Percentiles rank a stretch among this genome's conserved stretches.
Conservation (phyloP, 2,888 invertebrate genomes). For the Machimus rusticus region DNA sequence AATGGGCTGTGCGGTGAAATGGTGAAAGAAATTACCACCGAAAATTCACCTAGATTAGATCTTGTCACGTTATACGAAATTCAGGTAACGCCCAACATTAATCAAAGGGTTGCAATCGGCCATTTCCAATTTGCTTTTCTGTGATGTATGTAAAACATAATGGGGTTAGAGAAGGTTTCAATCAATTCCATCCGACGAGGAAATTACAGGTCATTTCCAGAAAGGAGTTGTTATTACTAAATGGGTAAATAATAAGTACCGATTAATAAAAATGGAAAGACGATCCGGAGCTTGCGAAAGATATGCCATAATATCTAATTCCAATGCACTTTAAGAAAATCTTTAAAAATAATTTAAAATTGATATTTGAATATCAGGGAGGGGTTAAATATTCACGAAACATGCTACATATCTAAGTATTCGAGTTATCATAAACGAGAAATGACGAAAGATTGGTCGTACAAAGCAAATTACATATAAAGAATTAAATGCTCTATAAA, state of each 20-base stretch:
- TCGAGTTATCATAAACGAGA: too few species aligned
- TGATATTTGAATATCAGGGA: too few species aligned
- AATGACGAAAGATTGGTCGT: too few species aligned
- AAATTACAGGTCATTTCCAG: background rate
- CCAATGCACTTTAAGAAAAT: background rate
- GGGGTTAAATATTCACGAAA: too few species aligned
- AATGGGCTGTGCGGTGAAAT: background rate
- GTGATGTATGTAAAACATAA: background rate
- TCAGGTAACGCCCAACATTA: background rate
- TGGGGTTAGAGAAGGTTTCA: background rate
- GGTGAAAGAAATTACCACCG: background rate
- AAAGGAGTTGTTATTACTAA: background rate
- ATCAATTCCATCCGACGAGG: background rate
- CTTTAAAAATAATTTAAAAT: too few species aligned
- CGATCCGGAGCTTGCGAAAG: background rate
- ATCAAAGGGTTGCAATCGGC: background rate
- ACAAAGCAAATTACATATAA: too few species aligned
- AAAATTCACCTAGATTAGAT: background rate
- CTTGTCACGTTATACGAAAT: background rate
- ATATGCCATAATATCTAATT: background rate
- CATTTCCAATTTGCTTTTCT: background rate
- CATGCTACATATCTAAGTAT: too few species aligned
- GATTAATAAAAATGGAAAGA: background rate
- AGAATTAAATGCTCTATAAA: too few species aligned
- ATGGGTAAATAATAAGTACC: background rate